Conservation (phyloP, 2,113 vertebrate genomes). For the Toxotes jaculatrix region DNA sequence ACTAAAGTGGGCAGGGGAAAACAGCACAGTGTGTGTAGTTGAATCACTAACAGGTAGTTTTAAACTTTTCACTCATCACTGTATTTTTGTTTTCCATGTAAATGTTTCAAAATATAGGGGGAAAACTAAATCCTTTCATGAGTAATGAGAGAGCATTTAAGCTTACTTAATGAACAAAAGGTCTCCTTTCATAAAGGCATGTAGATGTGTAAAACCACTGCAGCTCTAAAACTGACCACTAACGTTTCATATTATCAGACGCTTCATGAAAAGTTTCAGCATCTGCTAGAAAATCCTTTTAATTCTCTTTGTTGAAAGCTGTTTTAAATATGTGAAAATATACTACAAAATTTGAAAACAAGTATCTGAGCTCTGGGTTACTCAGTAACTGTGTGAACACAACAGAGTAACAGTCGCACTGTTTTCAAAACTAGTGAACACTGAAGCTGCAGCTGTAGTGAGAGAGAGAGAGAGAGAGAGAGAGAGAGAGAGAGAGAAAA, state of each 20-base stretch:
- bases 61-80: neutral
- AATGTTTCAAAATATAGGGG: neutral
- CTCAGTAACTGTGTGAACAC: neutral
- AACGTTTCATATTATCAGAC: neutral
- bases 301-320: neutral
- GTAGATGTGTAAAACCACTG: neutral
- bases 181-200: neutral
- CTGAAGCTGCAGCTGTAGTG: neutral
- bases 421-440: slow-evolving; percentile 21
- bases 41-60: neutral
- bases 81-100: neutral
- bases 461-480: neutral
- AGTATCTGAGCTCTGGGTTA: slow-evolving; percentile 1
- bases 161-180: neutral
- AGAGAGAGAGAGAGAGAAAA: neutral
- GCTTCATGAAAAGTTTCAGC: neutral
- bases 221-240: neutral
- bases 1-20: neutral
- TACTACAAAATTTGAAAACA: neutral
- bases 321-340: neutral
- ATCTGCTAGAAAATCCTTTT: neutral
- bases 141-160: neutral
- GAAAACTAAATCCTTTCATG: neutral
- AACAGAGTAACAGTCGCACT: neutral
- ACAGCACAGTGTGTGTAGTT: neutral